Evolutionary conservation across 2,888 invertebrate genomes (phyloP), one percentile per base, ranked within the genome.

Genomic region (Phoronis australis): DNA sequence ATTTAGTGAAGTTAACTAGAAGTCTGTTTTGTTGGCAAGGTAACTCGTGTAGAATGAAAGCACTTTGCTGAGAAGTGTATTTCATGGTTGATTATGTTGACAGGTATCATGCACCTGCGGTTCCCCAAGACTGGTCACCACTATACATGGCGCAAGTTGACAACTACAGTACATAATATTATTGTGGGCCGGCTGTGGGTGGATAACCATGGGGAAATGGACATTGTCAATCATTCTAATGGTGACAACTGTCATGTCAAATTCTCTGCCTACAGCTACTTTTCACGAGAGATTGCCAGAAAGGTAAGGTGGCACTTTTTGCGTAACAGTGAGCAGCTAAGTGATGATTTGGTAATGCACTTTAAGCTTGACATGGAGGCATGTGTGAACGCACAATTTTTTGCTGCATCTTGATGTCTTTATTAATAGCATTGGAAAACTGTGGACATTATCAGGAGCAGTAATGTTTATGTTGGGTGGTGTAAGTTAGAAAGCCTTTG

Each of bases 131-230:
- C 73, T 20, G 75, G 75, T 6, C 88, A 90, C 78, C 91, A 91
- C 73, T 99, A 92, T 80, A 90, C 94, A 5, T 99, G 97, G 95
- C 84, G 93, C 62, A 99, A 99, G 83, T 82, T 97, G 46, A 96
- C 95, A 22, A 99, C 97, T 22, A 97, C 96, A 4, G 95, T 99
- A 45, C 97, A 99, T 82, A 99, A 99, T 79, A 99, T 99, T 68
- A 97, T 99, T 66, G 96, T 99, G 51, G 99, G 99, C 59, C 94
- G 92, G 79, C 82, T 99, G 63, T 99, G 99, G 99, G 94, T 99
- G 51, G 99, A 99, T 81, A 94, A 99, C 79, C 94, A 96, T 76
- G 99, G 99, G 41, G 97, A 99, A 75, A 97, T 95, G 92, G 95
- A 96, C 78, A 97, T 99, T 58, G 82, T 85, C 52, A 96, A 96